phyloP scores from a whole-genome alignment of 1,140 invertebrate species.

The Protaetia brevitarsis region DNA sequence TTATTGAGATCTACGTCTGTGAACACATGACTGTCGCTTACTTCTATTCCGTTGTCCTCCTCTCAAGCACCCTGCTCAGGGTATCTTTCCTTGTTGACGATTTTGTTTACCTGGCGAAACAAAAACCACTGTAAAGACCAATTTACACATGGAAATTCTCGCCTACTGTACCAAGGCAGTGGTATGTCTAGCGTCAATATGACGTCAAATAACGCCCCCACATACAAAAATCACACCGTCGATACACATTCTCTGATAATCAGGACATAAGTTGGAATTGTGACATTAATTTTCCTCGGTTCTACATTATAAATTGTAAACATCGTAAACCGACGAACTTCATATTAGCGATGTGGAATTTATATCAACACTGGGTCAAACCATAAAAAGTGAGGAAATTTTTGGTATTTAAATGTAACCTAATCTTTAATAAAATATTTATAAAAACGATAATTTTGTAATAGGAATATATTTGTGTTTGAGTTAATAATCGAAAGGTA shows the following conservation, averaged over 20 bases:
- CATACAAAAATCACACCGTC: constrained; percentile 4
- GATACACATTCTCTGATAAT: not conserved
- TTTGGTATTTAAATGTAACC: no score
- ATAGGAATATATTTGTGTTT: no score
- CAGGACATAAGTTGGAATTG: not conserved
- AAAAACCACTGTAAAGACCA: constrained; percentile 3
- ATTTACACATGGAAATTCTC: constrained; percentile 18
- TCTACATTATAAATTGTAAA: not conserved
- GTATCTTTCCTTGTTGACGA: not conserved
- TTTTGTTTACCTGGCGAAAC: constrained; percentile 5
- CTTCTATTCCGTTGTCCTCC: not conserved
- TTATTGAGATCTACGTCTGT: not conserved
- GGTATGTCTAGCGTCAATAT: constrained; percentile 22
- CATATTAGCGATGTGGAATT: no score
- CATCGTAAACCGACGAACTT: no score
- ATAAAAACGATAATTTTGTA: no score
- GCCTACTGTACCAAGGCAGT: constrained; percentile 10
- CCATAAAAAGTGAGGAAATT: no score
- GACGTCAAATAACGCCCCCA: constrained; percentile 22
- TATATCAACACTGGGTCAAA: no score
- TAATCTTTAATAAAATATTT: no score
- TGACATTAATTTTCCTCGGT: not conserved
- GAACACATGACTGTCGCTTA: not conserved
- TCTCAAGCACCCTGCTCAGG: not conserved
- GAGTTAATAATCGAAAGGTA: no score